A percentile compares a stretch with the other conserved stretches of the same genome.
Evolutionary conservation across 2,113 vertebrate genomes (phyloP).

Genomic region (Festucalex cinctus): DNA sequence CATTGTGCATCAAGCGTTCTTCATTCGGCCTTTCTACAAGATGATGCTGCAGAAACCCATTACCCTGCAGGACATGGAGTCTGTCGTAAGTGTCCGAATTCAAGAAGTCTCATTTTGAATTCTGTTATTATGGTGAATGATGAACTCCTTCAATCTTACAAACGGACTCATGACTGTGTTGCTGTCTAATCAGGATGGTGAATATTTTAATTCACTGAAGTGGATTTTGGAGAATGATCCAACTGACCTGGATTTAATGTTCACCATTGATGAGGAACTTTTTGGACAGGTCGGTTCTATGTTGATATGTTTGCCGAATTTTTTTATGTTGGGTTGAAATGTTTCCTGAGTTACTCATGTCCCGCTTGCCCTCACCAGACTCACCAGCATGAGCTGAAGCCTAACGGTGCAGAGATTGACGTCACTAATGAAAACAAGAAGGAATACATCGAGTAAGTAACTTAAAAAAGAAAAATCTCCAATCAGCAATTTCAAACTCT

Average conservation of each 20-base stretch:
- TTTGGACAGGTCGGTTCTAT: constrained; percentile 88
- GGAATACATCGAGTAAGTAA: constrained; percentile 95
- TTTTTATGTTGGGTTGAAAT: accelerated
- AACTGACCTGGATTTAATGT: constrained; percentile 89
- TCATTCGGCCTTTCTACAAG: constrained; percentile 98
- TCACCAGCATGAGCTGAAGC: constrained; percentile 91
- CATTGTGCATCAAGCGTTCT: constrained; percentile 80
- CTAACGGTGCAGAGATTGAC: constrained; percentile 84
- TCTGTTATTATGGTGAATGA: neutral
- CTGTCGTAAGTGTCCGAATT: constrained; percentile 81
- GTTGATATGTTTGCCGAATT: constrained; percentile 2
- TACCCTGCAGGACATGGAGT: constrained; percentile 94
- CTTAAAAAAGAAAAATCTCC: neutral
- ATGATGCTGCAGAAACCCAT: constrained; percentile 98
- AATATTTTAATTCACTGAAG: constrained; percentile 93
- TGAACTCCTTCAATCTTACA: neutral
- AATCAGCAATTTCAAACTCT: neutral
- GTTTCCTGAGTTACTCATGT: neutral
- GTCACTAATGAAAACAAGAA: constrained; percentile 93
- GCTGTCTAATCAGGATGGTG: constrained; percentile 79
- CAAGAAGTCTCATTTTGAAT: neutral
- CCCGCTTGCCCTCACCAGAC: constrained; percentile 73
- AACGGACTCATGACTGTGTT: neutral
- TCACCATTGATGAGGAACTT: constrained; percentile 93
- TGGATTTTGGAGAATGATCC: constrained; percentile 99